Evolutionary conservation across 2,888 invertebrate species (phyloP), one percentile per base, ranked within the genome.

Genomic region (Odontothrips loti): DNA sequence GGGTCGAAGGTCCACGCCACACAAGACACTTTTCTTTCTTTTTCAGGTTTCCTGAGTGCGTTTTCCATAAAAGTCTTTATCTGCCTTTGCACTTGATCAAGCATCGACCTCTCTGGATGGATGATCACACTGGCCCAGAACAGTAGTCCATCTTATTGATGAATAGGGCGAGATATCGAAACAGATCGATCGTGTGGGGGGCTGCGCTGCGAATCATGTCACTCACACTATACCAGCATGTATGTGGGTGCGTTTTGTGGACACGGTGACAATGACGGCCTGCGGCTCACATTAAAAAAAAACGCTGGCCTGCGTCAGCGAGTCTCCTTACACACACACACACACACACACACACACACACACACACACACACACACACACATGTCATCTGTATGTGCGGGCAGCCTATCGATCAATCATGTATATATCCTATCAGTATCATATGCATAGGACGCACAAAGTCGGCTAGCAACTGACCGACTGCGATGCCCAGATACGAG

Each of bases 351-450:
- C 34, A 43, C 34, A 43, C 34, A 43, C 34, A 43, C 34, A 43
- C 34, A 43, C 34, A 43, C 34, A 43, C 34, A 43, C 34, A 43
- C 34, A 43, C 34, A 6, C 34, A 43, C 34, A 43, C 34, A 43
- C 6, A 43, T 15, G 58, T 58, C 58, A 17, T 15, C 58, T 68
- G 23, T 12, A 75, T 58, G 27, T 75, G 68, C 27, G 68, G 68
- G 68, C 68, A 9, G 27, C 68, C 27, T 75, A 75, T 75, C 68
- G 68, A 75, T 75, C 68, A 75, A 75, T 75, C 68, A 27, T 68
- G 34, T 43, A 43, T 6, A 6, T 43, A 4, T 43, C 34, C 34
- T 43, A 43, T 43, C 34, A 43, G 10, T 27, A 27, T 58, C 20
- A 58, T 58, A 58, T 58, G 58, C 58, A 58, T 17, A n/a, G 20